These are phyloP conservation scores for Brienomyrus longianalis DNA, from an alignment of 2,113 vertebrate species.

Conservation along the genomic window DNA sequence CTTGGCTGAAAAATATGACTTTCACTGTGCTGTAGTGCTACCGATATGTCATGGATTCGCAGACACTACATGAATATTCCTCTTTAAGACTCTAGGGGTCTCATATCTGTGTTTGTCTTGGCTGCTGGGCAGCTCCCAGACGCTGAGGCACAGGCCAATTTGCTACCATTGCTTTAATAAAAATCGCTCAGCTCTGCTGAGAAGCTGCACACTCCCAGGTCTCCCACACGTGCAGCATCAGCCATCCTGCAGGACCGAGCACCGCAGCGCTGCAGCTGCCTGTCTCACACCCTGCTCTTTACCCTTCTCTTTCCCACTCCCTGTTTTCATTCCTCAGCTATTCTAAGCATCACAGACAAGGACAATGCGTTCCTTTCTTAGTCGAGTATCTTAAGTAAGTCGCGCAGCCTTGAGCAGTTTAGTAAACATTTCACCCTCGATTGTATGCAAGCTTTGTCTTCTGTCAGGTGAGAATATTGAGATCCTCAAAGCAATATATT, in stretches of 20 bases:
- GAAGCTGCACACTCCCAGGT: background rate
- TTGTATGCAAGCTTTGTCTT: background rate
- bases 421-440: background rate
- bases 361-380: background rate
- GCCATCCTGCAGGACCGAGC: background rate
- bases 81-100: conserved; percentile 15
- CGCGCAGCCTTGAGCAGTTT: background rate
- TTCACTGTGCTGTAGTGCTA: background rate
- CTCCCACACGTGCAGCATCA: background rate
- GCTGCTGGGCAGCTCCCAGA: background rate
- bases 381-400: background rate
- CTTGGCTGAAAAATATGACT: background rate
- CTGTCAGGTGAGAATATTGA: background rate
- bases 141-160: background rate
- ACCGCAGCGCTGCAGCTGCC: background rate
- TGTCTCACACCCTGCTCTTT: background rate
- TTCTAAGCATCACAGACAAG: background rate
- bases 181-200: background rate
- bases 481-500: background rate
- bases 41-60: background rate
- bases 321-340: background rate
- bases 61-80: background rate
- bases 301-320: background rate
- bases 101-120: background rate
- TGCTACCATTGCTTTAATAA: background rate